Percentiles rank a stretch among this genome's conserved stretches.
These are phyloP conservation scores for Bombycilla garrulus DNA, from an alignment of 2,113 vertebrate species.

Conservation along the genomic window DNA sequence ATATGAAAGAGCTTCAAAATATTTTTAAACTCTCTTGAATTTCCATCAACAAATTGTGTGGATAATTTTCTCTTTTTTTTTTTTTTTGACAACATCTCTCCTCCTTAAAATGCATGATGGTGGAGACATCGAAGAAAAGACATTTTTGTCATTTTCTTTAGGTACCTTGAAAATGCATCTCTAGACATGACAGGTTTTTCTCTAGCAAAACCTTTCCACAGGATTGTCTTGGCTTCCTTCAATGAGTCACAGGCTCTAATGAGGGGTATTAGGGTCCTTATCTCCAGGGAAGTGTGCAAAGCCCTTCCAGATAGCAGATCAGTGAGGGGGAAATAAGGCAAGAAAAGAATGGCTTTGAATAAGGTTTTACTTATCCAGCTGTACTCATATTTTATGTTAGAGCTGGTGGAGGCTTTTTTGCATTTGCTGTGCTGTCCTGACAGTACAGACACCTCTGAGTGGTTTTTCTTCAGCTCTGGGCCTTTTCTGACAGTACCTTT, in stretches of 20 bases:
- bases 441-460: neutral
- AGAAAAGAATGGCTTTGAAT: neutral
- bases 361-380: neutral
- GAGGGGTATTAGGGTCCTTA: neutral
- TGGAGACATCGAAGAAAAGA: neutral
- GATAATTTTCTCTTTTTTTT: neutral
- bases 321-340: neutral
- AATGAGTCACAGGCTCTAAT: neutral
- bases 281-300: neutral
- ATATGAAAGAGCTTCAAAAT: neutral
- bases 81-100: neutral
- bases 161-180: neutral
- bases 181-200: neutral
- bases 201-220: neutral
- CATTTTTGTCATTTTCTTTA: neutral
- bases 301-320: neutral
- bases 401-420: neutral
- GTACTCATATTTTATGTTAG: neutral
- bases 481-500: neutral
- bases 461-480: neutral
- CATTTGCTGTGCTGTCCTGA: neutral
- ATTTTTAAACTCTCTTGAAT: neutral
- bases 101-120: neutral
- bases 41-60: neutral
- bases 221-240: neutral